Base-by-base conservation (phyloP, 92 coral and sea anemone genomes). In the Umimayanthus kanabou region DNA sequence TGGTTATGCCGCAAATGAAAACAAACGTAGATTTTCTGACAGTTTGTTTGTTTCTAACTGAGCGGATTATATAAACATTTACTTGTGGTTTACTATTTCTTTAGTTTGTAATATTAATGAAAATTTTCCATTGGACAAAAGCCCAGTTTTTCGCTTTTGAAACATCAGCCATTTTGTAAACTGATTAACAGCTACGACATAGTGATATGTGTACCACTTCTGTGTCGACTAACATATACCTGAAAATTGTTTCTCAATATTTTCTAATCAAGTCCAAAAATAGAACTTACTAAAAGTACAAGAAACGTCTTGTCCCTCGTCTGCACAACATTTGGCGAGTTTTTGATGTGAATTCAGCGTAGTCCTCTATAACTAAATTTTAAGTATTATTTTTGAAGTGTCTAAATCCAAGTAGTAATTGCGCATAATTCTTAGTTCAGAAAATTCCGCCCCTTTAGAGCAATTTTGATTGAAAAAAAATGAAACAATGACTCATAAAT, bases 81-180 rank as follows among this genome's bases (percentile, higher is more conserved):
- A 71, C 15, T 9, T 80, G 85, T 20, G 85, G 85, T 61, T 80
- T 55, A 20, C 73, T 37, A 61, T 80, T 80, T 80, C 84, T 80
- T n/a, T 37, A 22, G 4, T 40, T 57, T 80, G 73, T 55, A 80
- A 16, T 80, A 80, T 80, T 80, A 61, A 80, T 80, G 73, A 39
- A 58, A 80, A 29, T 7, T 30, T 53, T 80, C 85, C 72, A 16
- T 39, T 79, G 73, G 72, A 80, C 30, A 61, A 80, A 80, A 30
- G 71, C 84, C 72, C 45, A 53, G 42, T 30, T 80, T 80, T 33
- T 29, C n/a, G 43, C 1, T n/a, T 65, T 18, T 39, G 18, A 18
- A 33, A 61, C 14, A 33, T 49, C 16, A 22, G 28, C 30, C 6
- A 39, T 39, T 39, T 73, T 58, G 45, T 28, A 23, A 79, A 45